Conservation (phyloP, 1,140 invertebrate species). For the Musca vetustissima region DNA sequence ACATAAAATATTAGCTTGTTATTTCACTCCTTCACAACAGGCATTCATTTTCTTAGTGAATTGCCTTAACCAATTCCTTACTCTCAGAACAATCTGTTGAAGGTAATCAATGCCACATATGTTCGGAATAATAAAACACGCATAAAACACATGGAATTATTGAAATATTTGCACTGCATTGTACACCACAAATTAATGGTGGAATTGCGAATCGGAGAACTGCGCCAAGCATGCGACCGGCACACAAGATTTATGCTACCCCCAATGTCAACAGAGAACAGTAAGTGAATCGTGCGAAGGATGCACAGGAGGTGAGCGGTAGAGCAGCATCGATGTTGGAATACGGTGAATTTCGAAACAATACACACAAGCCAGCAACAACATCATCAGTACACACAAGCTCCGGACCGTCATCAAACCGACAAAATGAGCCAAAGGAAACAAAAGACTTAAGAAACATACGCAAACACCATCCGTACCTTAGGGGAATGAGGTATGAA, state of each 20-base stretch:
- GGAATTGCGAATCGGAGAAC: slow-evolving; percentile 25
- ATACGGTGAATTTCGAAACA: too few species aligned
- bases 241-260: not conserved
- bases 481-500: not conserved
- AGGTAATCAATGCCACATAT: slow-evolving; percentile 21
- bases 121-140: slow-evolving; percentile 18
- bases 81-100: slow-evolving; percentile 1
- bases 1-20: too few species aligned
- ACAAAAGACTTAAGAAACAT: slow-evolving; percentile 20
- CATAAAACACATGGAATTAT: slow-evolving; percentile 26
- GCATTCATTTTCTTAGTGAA: too few species aligned
- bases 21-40: too few species aligned
- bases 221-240: slow-evolving; percentile 20
- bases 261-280: too few species aligned
- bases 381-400: too few species aligned
- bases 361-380: not conserved
- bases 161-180: slow-evolving; percentile 31
- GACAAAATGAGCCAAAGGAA: too few species aligned
- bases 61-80: too few species aligned
- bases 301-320: too few species aligned
- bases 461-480: not conserved
- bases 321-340: too few species aligned
- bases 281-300: too few species aligned
- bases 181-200: slow-evolving; percentile 32
- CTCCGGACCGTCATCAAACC: too few species aligned